Conservation (phyloP, 2,797 vertebrate species). For the Spea hammondii region DNA sequence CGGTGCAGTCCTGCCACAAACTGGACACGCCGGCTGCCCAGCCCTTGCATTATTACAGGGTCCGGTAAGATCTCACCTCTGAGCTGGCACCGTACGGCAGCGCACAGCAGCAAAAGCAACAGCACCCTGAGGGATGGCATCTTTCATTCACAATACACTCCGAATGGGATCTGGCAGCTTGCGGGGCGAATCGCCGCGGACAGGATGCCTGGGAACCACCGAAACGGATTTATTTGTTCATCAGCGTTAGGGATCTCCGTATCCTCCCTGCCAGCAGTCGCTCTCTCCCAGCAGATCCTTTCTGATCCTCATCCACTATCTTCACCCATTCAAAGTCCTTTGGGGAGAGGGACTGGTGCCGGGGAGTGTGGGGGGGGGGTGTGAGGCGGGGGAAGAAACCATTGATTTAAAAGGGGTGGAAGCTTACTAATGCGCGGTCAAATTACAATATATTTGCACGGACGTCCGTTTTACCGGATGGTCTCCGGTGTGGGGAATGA, state of each 20-base stretch:
- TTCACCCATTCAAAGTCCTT: slow-evolving; percentile 46
- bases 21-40: neutral
- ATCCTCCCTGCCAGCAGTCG: slow-evolving; percentile 7
- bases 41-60: neutral
- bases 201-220: neutral
- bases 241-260: slow-evolving; percentile 2
- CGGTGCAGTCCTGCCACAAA: neutral
- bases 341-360: neutral
- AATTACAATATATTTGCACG: neutral
- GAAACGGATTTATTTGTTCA: slow-evolving; percentile 2
- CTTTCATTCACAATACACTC: slow-evolving; percentile 2
- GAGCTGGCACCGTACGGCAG: slow-evolving; percentile 35
- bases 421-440: neutral
- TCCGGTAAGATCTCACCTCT: slow-evolving; percentile 46
- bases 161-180: slow-evolving; percentile 13
- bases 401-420: slow-evolving; percentile 17
- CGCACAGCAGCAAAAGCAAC: slow-evolving; percentile 40
- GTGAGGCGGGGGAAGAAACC: slow-evolving; percentile 35
- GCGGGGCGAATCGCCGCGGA: neutral
- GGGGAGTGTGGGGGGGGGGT: neutral
- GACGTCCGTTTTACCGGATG: neutral
- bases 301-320: slow-evolving; percentile 36
- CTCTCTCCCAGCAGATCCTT: neutral
- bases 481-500: too few relatives aligned
- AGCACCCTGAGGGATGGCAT: slow-evolving; percentile 19